Percentiles rank a stretch among this genome's conserved stretches.
These are phyloP conservation scores for Lamproptera curius DNA, from an alignment of 2,888 invertebrate species.

Conservation along the genomic window DNA sequence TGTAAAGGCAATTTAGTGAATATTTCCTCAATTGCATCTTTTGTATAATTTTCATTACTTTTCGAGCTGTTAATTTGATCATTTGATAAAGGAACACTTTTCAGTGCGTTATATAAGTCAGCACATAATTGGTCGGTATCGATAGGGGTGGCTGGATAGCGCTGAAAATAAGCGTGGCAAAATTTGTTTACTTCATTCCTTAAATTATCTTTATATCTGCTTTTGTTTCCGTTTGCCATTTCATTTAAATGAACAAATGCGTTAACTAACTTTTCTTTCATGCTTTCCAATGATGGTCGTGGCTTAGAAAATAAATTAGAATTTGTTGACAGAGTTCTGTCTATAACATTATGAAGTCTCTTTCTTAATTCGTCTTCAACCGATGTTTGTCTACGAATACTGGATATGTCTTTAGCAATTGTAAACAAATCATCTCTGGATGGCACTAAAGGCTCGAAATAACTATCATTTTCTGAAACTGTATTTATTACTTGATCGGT, in stretches of 20 bases:
- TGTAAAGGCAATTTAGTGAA: conserved; percentile 37
- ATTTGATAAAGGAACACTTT: conserved; percentile 39
- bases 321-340: conserved; percentile 38
- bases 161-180: conserved; percentile 42
- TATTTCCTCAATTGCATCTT: conserved; percentile 43
- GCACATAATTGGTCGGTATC: conserved; percentile 35
- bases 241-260: conserved; percentile 50
- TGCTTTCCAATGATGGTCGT: conserved; percentile 38
- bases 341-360: conserved; percentile 40
- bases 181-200: conserved; percentile 40
- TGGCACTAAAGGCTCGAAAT: not conserved
- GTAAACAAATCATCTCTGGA: conserved; percentile 17
- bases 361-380: conserved; percentile 42
- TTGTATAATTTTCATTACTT: conserved; percentile 41
- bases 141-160: conserved; percentile 34
- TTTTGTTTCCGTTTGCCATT: conserved; percentile 30
- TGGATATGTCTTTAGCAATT: conserved; percentile 16
- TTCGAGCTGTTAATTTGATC: conserved; percentile 40
- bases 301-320: conserved; percentile 33
- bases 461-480: conserved; percentile 32
- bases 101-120: conserved; percentile 40
- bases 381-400: conserved; percentile 31
- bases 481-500: conserved; percentile 46
- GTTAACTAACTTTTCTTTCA: conserved; percentile 51
- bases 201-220: conserved; percentile 40